Evolutionary conservation across 1,140 invertebrate genomes (phyloP).

Genomic region (Trigoniulus corallinus): DNA sequence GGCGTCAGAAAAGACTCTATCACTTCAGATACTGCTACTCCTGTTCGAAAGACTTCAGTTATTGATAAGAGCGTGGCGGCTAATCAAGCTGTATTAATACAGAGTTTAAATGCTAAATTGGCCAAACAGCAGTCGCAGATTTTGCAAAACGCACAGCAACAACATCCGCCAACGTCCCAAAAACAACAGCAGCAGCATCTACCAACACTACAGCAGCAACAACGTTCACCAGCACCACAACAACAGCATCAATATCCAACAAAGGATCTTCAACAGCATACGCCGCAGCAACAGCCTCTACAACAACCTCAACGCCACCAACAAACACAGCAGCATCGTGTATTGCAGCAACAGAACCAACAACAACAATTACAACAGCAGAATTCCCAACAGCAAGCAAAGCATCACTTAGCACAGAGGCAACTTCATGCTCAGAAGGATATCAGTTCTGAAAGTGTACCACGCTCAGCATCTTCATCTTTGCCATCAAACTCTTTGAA

Average conservation of each 20-base stretch:
- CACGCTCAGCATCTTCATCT: neutral
- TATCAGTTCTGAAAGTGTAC: too few relatives aligned
- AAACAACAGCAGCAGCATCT: constrained; percentile 4
- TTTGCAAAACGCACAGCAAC: constrained; percentile 5
- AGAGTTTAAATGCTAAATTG: constrained; percentile 49
- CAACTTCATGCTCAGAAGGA: too few relatives aligned
- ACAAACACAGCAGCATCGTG: too few relatives aligned
- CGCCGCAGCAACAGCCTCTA: constrained; percentile 5
- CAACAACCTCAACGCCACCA: constrained; percentile 7
- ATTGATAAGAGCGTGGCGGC: constrained; percentile 9
- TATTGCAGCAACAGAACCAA: neutral
- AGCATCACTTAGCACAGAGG: too few relatives aligned
- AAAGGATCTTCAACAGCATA: constrained; percentile 7
- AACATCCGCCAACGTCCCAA: constrained; percentile 8
- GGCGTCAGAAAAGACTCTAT: neutral
- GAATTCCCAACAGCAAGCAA: too few relatives aligned
- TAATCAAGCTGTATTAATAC: constrained; percentile 30
- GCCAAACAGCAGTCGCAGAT: neutral
- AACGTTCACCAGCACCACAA: constrained; percentile 8
- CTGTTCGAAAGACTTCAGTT: neutral
- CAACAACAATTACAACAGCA: constrained; percentile 7
- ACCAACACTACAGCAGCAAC: constrained; percentile 6
- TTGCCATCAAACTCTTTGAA: neutral
- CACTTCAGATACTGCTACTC: neutral
- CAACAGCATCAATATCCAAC: constrained; percentile 7